These are phyloP conservation scores for Amazonetta brasiliensis DNA, from an alignment of 2,797 vertebrate species.

Conservation along the genomic window DNA sequence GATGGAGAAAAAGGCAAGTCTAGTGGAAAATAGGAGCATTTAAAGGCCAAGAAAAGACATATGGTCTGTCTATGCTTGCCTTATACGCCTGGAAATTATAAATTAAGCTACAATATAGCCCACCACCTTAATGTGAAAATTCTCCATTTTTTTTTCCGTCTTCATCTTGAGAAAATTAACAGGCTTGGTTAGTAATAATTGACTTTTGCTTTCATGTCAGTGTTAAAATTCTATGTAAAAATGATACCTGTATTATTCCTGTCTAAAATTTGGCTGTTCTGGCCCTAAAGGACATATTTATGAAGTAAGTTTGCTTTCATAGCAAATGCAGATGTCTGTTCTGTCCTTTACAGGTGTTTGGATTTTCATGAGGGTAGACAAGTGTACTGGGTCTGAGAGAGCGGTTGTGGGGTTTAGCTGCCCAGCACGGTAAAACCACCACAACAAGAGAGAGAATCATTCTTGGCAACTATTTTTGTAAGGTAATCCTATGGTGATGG, in stretches of 20 bases:
- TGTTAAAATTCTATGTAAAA: background rate
- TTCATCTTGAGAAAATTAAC: slow-evolving; percentile 28
- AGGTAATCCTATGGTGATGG: background rate
- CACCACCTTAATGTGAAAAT: slow-evolving; percentile 57
- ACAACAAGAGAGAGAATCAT: slow-evolving; percentile 41
- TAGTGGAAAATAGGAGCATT: slow-evolving; percentile 76
- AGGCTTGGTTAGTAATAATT: background rate
- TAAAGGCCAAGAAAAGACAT: slow-evolving; percentile 76
- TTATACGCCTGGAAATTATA: slow-evolving; percentile 72
- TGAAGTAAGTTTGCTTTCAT: slow-evolving; percentile 44
- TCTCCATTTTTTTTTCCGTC: background rate
- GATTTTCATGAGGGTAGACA: slow-evolving; percentile 20
- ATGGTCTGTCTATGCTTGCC: slow-evolving; percentile 74
- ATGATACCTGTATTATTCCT: background rate
- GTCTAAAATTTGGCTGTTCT: background rate
- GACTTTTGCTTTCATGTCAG: slow-evolving; percentile 12
- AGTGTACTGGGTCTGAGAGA: too few species aligned
- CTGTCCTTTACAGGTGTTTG: slow-evolving; percentile 47
- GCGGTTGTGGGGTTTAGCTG: too few species aligned
- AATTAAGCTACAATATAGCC: slow-evolving; percentile 69
- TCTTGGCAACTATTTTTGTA: slow-evolving; percentile 22
- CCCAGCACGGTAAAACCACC: too few species aligned
- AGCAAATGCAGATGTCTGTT: slow-evolving; percentile 40
- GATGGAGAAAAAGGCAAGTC: slow-evolving; percentile 77
- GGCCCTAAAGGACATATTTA: background rate